Conservation (phyloP, 2,113 vertebrate genomes). For the Sceloporus tristichus region DNA sequence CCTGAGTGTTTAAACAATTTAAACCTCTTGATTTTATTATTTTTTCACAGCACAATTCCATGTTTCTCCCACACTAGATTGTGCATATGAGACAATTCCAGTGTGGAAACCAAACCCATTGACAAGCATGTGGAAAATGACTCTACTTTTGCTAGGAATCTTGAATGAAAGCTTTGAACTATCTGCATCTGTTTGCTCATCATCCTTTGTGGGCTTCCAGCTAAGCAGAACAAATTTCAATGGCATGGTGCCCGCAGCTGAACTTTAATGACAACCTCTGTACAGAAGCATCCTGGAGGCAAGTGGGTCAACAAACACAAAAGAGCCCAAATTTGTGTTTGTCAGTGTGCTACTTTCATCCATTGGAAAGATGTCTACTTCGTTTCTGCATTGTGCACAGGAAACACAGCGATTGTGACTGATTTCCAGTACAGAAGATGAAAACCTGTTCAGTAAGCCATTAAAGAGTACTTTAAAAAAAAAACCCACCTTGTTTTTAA, state of each 20-base stretch:
- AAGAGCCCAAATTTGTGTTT: not conserved
- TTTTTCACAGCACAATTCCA: not conserved
- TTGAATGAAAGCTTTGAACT: slow-evolving; percentile 36
- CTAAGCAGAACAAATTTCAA: slow-evolving; percentile 18
- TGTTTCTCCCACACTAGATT: slow-evolving; percentile 33
- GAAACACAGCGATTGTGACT: not conserved
- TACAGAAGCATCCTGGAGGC: slow-evolving; percentile 20
- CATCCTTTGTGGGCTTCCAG: not conserved
- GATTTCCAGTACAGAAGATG: slow-evolving; percentile 36
- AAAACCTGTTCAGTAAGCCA: slow-evolving; percentile 31
- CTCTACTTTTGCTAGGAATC: slow-evolving; percentile 9
- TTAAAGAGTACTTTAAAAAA: not conserved
- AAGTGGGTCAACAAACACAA: slow-evolving; percentile 11
- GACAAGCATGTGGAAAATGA: slow-evolving; percentile 36
- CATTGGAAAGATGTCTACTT: not conserved
- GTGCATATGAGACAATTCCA: not conserved
- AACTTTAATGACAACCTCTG: not conserved
- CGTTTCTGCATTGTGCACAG: not conserved
- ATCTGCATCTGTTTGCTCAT: slow-evolving; percentile 22
- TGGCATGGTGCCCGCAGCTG: slow-evolving; percentile 19
- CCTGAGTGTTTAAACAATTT: not conserved
- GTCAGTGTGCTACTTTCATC: not conserved
- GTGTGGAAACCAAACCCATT: not conserved
- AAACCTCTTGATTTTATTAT: not conserved
- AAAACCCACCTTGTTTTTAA: no score